Evolutionary conservation across 2,888 invertebrate species (phyloP), one percentile per base, ranked within the genome.

Genomic region (Lasioglossum malachurum): DNA sequence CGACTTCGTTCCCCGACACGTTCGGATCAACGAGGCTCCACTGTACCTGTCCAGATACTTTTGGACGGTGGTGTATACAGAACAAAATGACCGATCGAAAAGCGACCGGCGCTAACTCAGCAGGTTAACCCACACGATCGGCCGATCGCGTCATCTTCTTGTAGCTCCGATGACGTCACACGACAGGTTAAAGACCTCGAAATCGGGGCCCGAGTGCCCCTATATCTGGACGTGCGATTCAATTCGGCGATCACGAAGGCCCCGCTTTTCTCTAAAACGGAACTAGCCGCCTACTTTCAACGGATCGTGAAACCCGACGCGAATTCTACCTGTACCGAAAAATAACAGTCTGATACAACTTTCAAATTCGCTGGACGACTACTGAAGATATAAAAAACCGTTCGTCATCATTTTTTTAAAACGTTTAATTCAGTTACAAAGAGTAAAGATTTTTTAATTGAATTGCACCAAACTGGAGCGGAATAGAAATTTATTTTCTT

Each of bases 61-160:
- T n/a, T 10, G n/a, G 12, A 57, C n/a, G n/a, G 3, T n/a, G n/a
- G n/a, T n/a, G 57, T 57, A 57, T 12, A n/a, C 57, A n/a, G n/a
- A 79, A 87, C 79, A 79, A 53, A 75, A 60, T 81, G 75, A 88
- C 79, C 90, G 88, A 88, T 90, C 88, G 90, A 88, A 90, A 85
- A 89, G 84, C 90, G 88, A 89, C 83, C 91, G 88, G 83, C 87
- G 86, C 91, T 88, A 91, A 87, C 85, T 46, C 88, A 78, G 87
- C 92, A 89, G 87, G 89, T 89, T 87, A 92, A 84, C 92, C 92
- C 91, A 91, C 91, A 92, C 91, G 89, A 87, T 89, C 84, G 76
- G 71, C 87, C 82, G 91, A 89, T 91, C 88, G 92, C 92, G 91
- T 92, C 91, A 91, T 92, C 91, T 92, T 89, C 91, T 87, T 88